These are phyloP conservation scores for Nemapogon koenigi DNA, from an alignment of 2,888 invertebrate genomes.

Conservation along the genomic window DNA sequence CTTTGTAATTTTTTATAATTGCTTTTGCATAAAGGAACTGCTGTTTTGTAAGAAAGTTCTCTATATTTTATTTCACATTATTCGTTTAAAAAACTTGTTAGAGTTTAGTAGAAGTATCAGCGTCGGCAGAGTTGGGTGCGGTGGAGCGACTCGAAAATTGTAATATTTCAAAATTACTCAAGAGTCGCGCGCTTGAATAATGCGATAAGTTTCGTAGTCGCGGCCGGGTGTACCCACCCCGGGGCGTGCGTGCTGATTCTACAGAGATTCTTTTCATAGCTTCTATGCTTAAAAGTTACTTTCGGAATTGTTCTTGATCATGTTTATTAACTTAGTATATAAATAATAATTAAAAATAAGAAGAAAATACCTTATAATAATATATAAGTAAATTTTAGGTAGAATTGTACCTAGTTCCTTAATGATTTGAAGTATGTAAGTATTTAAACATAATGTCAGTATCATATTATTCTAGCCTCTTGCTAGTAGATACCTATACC, in stretches of 20 bases:
- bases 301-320: too few relatives aligned
- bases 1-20: slow-evolving; percentile 1
- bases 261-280: slow-evolving; percentile 53
- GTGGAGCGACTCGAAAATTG: slow-evolving; percentile 55
- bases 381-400: too few relatives aligned
- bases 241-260: slow-evolving; percentile 44
- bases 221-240: slow-evolving; percentile 25
- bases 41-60: not conserved
- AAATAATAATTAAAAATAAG: too few relatives aligned
- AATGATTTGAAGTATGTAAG: too few relatives aligned
- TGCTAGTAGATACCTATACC: too few relatives aligned
- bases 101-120: too few relatives aligned
- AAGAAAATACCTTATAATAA: too few relatives aligned
- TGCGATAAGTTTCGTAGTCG: slow-evolving; percentile 49
- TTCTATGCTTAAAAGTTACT: slow-evolving; percentile 39
- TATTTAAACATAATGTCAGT: too few relatives aligned
- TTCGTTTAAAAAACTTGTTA: slow-evolving; percentile 1
- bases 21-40: not conserved
- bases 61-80: not conserved
- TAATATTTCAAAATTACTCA: slow-evolving; percentile 67
- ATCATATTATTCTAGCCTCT: too few relatives aligned
- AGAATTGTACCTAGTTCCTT: too few relatives aligned
- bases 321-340: too few relatives aligned
- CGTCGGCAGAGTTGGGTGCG: slow-evolving; percentile 22
- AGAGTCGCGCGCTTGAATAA: slow-evolving; percentile 63